phyloP scores from a whole-genome alignment of 2,888 invertebrate genomes.

The Drosophila subquinaria region DNA sequence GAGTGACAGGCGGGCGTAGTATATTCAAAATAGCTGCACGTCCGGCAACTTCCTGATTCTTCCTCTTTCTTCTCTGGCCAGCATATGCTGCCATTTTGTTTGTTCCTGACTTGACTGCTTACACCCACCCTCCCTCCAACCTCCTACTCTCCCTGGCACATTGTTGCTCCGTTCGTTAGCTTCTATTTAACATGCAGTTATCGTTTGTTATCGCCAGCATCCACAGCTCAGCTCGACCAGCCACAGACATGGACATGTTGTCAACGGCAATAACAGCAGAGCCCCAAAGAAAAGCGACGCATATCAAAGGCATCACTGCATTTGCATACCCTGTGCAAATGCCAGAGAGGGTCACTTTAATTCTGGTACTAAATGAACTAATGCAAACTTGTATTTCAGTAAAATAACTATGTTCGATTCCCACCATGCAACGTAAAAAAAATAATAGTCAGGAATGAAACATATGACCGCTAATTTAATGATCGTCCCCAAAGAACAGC shows the following conservation, averaged over 20 bases:
- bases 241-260: conserved; percentile 70
- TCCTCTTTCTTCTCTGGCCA: conserved; percentile 31
- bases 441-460: too few species aligned
- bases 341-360: not conserved
- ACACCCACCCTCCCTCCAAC: not conserved
- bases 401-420: too few species aligned
- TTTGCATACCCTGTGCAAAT: conserved; percentile 26
- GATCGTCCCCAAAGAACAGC: too few species aligned
- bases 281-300: conserved; percentile 8
- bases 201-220: conserved; percentile 84
- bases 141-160: not conserved
- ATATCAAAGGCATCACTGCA: conserved; percentile 15
- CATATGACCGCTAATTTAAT: too few species aligned
- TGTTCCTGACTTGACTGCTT: conserved; percentile 34
- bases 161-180: conserved; percentile 64
- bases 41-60: conserved; percentile 45
- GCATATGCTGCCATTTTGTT: conserved; percentile 66
- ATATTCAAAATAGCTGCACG: conserved; percentile 82
- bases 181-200: conserved; percentile 85
- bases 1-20: not conserved
- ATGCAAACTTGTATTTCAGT: too few species aligned
- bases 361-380: not conserved
- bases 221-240: conserved; percentile 63
- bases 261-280: conserved; percentile 58
- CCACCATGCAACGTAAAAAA: too few species aligned